Evolutionary conservation across 2,797 vertebrate genomes (phyloP).

Genomic region (Phrynocephalus vlangalii): DNA sequence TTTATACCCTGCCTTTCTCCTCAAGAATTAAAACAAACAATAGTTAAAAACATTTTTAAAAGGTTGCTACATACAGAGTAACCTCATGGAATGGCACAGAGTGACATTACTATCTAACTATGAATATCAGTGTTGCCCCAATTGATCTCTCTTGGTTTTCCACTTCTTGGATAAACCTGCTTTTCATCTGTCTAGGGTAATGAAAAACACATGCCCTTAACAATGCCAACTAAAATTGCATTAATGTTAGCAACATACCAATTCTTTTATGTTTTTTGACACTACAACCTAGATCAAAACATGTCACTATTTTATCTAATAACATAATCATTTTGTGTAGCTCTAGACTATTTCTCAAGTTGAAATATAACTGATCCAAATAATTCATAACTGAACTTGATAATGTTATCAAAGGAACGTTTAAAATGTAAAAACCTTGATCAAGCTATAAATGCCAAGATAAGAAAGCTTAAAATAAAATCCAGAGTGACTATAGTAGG

Average conservation of each 20-base stretch:
- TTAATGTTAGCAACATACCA: background rate
- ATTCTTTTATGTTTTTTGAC: background rate
- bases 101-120: background rate
- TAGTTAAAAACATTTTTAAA: too few species aligned
- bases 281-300: background rate
- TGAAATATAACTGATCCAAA: background rate
- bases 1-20: background rate
- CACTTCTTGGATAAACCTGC: background rate
- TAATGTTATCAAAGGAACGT: background rate
- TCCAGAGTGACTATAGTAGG: background rate
- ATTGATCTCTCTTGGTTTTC: background rate
- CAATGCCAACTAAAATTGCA: background rate
- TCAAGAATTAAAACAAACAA: background rate
- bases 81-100: background rate
- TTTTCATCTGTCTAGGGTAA: background rate
- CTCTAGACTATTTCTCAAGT: background rate
- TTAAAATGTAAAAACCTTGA: background rate
- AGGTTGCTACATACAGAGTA: too few species aligned
- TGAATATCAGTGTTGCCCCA: background rate
- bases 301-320: background rate
- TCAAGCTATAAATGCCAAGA: background rate
- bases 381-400: background rate
- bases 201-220: background rate
- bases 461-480: slow-evolving; percentile 5
- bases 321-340: background rate